Percentiles rank a stretch among this genome's conserved stretches.
Conservation (phyloP, 2,113 vertebrate species). For the Stegastes partitus region DNA sequence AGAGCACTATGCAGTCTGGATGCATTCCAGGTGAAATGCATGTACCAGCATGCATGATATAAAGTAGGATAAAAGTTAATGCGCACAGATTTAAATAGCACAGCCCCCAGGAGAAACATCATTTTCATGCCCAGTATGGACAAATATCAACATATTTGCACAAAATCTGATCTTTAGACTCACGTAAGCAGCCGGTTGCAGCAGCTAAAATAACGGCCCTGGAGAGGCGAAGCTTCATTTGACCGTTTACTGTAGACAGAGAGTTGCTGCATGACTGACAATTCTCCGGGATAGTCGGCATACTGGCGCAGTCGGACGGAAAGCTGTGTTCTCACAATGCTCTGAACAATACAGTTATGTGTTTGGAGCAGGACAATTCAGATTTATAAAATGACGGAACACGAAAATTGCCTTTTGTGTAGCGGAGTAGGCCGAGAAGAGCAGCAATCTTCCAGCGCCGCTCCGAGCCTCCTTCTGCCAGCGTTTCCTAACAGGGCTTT, state of each 20-base stretch:
- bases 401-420: constrained; percentile 74
- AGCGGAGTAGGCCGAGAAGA: constrained; percentile 32
- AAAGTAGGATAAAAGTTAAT: constrained; percentile 41
- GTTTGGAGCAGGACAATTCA: constrained; percentile 64
- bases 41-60: constrained; percentile 30
- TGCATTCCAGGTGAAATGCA: constrained; percentile 35
- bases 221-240: constrained; percentile 65
- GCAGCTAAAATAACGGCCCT: constrained; percentile 55
- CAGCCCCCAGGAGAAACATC: constrained; percentile 33
- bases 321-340: constrained; percentile 52
- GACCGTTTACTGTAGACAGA: constrained; percentile 50
- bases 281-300: constrained; percentile 60
- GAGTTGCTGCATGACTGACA: constrained; percentile 68
- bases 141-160: constrained; percentile 64
- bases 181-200: constrained; percentile 28
- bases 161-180: constrained; percentile 65
- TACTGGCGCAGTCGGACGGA: constrained; percentile 54
- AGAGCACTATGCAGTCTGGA: constrained; percentile 12
- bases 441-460: constrained; percentile 32
- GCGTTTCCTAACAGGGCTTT: constrained; percentile 55
- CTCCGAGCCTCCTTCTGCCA: constrained; percentile 28
- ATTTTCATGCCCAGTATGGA: constrained; percentile 56
- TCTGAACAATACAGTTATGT: constrained; percentile 56
- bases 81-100: constrained; percentile 48
- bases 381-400: constrained; percentile 60